These are phyloP conservation scores for Phoebastria nigripes DNA, from an alignment of 2,797 vertebrate species.

Conservation along the genomic window DNA sequence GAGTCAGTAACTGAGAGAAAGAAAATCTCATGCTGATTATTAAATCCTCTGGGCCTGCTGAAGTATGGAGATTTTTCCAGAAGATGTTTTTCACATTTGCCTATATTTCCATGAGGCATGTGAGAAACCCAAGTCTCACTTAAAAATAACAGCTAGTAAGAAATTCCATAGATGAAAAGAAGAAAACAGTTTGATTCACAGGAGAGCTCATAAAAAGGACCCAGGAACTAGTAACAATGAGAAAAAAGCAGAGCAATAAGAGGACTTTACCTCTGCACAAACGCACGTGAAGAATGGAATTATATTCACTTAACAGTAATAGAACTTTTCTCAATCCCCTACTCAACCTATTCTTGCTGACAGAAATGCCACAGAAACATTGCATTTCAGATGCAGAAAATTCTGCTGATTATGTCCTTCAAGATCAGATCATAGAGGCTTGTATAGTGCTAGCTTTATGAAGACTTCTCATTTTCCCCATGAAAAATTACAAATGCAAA, in stretches of 20 bases:
- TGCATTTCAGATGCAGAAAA: not conserved
- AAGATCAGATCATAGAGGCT: not conserved
- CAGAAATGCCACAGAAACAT: not conserved
- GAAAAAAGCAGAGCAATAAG: not conserved
- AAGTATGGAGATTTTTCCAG: constrained; percentile 38
- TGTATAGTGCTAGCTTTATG: not conserved
- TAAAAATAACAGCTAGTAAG: constrained; percentile 46
- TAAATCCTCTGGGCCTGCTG: constrained; percentile 31
- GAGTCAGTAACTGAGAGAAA: not conserved
- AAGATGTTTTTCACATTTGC: constrained; percentile 32
- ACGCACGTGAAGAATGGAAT: not conserved
- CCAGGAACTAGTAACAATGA: not conserved
- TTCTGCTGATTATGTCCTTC: not conserved
- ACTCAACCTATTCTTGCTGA: not conserved
- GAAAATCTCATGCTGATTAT: constrained; percentile 50
- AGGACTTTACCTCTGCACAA: not conserved
- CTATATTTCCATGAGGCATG: constrained; percentile 21
- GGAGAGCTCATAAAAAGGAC: not conserved
- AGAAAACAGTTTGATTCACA: not conserved
- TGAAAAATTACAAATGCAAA: not conserved
- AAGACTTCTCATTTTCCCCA: not conserved
- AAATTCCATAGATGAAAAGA: not conserved
- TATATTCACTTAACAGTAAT: not conserved
- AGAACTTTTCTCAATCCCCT: not conserved
- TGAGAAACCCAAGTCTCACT: constrained; percentile 5